Conservation (phyloP, 2,797 vertebrate genomes). For the Acrossocheilus wenchowensis region DNA sequence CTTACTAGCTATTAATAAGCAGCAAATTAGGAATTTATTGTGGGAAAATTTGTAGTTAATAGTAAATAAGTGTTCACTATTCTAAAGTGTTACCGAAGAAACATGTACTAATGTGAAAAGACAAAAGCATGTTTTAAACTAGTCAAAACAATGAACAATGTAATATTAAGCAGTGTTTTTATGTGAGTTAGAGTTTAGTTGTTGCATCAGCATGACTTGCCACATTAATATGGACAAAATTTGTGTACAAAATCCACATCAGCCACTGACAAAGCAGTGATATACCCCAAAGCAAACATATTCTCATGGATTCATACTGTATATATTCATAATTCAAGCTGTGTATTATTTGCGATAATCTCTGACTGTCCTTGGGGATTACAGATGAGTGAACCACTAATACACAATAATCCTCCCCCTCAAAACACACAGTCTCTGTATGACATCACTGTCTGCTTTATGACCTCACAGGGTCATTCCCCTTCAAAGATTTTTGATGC, state of each 20-base stretch:
- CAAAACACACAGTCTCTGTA: constrained; percentile 19
- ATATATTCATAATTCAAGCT: constrained; percentile 40
- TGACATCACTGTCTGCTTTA: constrained; percentile 25
- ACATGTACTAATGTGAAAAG: background rate
- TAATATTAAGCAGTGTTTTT: background rate
- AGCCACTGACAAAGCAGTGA: background rate
- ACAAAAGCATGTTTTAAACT: background rate
- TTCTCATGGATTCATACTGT: constrained; percentile 23
- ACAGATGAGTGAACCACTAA: constrained; percentile 48
- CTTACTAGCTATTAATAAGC: no score
- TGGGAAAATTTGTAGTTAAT: no score
- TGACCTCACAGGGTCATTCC: constrained; percentile 25
- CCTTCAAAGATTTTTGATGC: constrained; percentile 5
- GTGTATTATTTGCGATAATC: constrained; percentile 53
- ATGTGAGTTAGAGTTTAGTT: background rate
- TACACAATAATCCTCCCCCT: constrained; percentile 55
- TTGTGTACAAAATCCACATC: constrained; percentile 7
- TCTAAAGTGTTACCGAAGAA: background rate
- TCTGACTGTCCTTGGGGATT: constrained; percentile 56
- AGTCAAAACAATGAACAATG: background rate
- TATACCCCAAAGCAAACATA: constrained; percentile 38
- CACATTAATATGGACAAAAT: background rate
- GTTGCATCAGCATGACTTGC: background rate
- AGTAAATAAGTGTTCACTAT: no score
- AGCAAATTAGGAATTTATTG: no score